A percentile compares a stretch with the other conserved stretches of the same genome.
Evolutionary conservation across 2,888 invertebrate species (phyloP).

Genomic region (Catocala sponsa): DNA sequence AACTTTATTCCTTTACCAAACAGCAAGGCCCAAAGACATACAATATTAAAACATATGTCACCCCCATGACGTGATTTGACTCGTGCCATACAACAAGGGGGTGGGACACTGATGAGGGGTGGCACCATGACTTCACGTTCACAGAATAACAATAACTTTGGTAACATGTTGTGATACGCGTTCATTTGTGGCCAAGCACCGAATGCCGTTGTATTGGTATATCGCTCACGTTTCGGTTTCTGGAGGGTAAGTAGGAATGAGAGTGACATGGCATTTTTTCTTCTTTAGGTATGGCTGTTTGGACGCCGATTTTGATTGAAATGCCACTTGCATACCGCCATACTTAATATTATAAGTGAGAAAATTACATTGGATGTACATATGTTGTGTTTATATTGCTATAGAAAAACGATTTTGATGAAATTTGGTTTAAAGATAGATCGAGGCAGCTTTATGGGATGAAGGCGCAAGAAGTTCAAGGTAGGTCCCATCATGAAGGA

Average conservation of each 20-base stretch:
- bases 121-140: slow-evolving; percentile 25
- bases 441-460: too few species aligned
- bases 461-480: too few species aligned
- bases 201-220: slow-evolving; percentile 31
- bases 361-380: too few species aligned
- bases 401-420: too few species aligned
- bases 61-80: slow-evolving; percentile 20
- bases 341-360: too few species aligned
- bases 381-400: too few species aligned
- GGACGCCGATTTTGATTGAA: too few species aligned
- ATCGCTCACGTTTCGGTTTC: slow-evolving; percentile 23
- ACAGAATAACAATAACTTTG: slow-evolving; percentile 42
- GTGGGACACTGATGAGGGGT: slow-evolving; percentile 6
- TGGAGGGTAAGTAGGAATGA: slow-evolving; percentile 4
- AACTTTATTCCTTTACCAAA: too few species aligned
- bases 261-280: slow-evolving; percentile 1
- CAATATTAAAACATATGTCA: slow-evolving; percentile 27
- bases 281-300: not conserved
- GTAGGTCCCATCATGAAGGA: too few species aligned
- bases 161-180: slow-evolving; percentile 30
- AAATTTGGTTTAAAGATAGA: too few species aligned
- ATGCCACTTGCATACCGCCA: too few species aligned
- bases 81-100: slow-evolving; percentile 22
- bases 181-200: slow-evolving; percentile 15
- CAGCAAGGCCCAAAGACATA: slow-evolving; percentile 2